phyloP scores from a whole-genome alignment of 2,113 vertebrate species.

The Myotis yumanensis region DNA sequence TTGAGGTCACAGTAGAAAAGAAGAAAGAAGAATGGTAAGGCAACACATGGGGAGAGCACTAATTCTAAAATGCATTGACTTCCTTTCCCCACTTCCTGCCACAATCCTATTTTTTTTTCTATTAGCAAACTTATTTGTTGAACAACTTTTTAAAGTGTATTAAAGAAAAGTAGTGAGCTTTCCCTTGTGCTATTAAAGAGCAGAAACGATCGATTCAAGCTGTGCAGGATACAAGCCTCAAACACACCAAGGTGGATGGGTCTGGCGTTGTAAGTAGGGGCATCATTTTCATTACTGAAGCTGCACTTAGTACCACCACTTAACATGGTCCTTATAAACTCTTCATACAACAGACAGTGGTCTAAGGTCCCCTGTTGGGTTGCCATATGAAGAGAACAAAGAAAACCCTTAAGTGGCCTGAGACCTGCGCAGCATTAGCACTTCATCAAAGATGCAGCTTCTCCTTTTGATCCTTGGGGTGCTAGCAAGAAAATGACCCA shows the following conservation, averaged over 20 bases:
- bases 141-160: not conserved
- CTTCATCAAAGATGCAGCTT: constrained; percentile 59
- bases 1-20: not conserved
- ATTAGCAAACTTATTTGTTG: not conserved
- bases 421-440: constrained; percentile 33
- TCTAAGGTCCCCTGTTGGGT: not conserved
- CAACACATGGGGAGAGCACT: not conserved
- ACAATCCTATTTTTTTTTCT: not conserved
- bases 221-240: not conserved
- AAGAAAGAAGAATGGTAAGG: not conserved
- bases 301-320: constrained; percentile 30
- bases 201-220: not conserved
- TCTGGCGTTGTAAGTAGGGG: not conserved
- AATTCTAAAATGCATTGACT: not conserved
- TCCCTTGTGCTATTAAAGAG: constrained; percentile 1
- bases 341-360: not conserved
- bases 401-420: constrained; percentile 55
- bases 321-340: constrained; percentile 19
- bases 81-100: not conserved
- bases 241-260: not conserved
- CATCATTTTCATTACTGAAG: constrained; percentile 44
- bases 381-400: constrained; percentile 55
- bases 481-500: constrained; percentile 58
- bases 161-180: constrained; percentile 22
- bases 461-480: constrained; percentile 53